A percentile compares a stretch with the other conserved stretches of the same genome.
Conservation (phyloP, 2,797 vertebrate species). For the Denticeps clupeoides region DNA sequence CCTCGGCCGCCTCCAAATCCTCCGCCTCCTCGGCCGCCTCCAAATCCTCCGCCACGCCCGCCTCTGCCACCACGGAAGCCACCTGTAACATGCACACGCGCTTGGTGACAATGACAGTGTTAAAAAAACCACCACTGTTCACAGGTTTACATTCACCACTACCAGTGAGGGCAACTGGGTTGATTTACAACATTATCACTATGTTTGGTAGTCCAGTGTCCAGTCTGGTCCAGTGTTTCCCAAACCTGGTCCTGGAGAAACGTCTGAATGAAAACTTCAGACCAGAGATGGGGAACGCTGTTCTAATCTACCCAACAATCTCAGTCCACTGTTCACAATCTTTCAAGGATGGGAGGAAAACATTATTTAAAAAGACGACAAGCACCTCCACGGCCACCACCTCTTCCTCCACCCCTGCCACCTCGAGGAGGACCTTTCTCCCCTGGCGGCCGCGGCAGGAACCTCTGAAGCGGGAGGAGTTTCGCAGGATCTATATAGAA, state of each 20-base stretch:
- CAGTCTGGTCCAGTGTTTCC: too few species aligned
- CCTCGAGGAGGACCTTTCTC: conserved; percentile 84
- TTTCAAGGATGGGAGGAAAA: too few species aligned
- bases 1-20: conserved; percentile 28
- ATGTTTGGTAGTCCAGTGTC: too few species aligned
- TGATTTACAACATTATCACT: too few species aligned
- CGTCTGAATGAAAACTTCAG: too few species aligned
- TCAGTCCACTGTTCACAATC: too few species aligned
- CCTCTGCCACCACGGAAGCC: conserved; percentile 80
- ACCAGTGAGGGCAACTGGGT: too few species aligned
- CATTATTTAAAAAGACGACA: too few species aligned
- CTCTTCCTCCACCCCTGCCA: conserved; percentile 70
- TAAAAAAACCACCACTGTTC: background rate
- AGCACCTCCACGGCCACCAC: conserved; percentile 65
- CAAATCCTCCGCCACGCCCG: conserved; percentile 59
- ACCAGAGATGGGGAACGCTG: too few species aligned
- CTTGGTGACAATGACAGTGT: conserved; percentile 27
- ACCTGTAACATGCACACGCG: conserved; percentile 48
- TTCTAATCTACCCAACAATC: too few species aligned
- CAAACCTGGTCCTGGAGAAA: too few species aligned
- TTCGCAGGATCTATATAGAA: conserved; percentile 96
- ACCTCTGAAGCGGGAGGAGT: conserved; percentile 85
- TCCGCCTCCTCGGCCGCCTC: conserved; percentile 57
- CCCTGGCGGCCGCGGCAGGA: conserved; percentile 86
- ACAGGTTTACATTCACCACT: too few species aligned